These are phyloP conservation scores for Chloropsis cyanopogon DNA, from an alignment of 2,113 vertebrate species.

Conservation along the genomic window DNA sequence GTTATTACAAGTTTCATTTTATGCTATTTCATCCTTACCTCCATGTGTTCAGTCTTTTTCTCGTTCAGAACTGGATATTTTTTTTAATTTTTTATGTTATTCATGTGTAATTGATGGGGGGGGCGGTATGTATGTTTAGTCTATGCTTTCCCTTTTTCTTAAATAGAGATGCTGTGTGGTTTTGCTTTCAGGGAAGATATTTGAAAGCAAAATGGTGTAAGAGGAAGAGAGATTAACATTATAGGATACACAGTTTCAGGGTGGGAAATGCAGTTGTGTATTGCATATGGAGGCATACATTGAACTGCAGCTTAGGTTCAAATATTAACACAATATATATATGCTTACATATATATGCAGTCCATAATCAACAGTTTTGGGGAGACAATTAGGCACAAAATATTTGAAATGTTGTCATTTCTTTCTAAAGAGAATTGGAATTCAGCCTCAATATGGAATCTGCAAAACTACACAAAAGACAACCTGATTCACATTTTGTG, in stretches of 20 bases:
- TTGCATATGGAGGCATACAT: neutral
- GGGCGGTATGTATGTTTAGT: neutral
- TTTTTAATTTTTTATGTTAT: neutral
- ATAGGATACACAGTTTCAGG: rapidly evolving
- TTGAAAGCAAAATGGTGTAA: neutral
- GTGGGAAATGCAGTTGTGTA: neutral
- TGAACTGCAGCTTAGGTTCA: neutral
- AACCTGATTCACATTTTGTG: neutral
- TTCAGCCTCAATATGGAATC: neutral
- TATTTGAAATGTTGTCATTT: neutral
- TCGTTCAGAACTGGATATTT: neutral
- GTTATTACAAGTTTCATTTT: neutral
- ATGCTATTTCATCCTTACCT: neutral
- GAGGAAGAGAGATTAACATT: neutral
- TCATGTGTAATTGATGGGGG: neutral
- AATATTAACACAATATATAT: neutral
- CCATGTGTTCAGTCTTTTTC: neutral
- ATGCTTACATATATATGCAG: neutral
- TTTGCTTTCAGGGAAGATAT: neutral
- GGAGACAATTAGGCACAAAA: neutral
- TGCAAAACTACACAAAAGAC: neutral
- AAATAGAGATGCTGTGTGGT: neutral
- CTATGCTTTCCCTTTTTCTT: neutral
- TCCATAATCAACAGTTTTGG: neutral
- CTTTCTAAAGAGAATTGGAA: neutral